Conservation (phyloP, 2,888 invertebrate genomes). For the Galerucella pusilla region DNA sequence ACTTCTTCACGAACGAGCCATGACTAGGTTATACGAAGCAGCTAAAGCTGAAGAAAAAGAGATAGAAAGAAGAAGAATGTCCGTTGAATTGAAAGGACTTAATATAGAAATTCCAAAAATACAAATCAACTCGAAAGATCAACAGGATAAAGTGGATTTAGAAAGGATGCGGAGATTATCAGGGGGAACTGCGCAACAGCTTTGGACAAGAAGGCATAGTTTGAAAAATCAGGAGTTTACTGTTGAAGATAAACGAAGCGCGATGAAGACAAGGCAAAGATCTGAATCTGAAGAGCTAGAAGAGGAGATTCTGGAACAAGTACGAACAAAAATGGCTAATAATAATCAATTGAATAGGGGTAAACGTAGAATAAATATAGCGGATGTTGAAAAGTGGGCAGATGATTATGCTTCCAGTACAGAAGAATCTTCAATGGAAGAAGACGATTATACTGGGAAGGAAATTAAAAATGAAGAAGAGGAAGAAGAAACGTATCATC, state of each 20-base stretch:
- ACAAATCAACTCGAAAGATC: slow-evolving; percentile 68
- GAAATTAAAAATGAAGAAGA: slow-evolving; percentile 47
- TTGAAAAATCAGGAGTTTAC: slow-evolving; percentile 55
- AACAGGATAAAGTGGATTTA: slow-evolving; percentile 64
- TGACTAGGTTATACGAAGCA: slow-evolving; percentile 84
- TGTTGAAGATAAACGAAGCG: slow-evolving; percentile 51
- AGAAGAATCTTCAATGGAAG: slow-evolving; percentile 56
- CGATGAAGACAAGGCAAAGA: slow-evolving; percentile 55
- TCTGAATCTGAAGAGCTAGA: slow-evolving; percentile 62
- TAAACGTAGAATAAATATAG: slow-evolving; percentile 55
- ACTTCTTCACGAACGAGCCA: slow-evolving; percentile 82
- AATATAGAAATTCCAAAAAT: slow-evolving; percentile 62
- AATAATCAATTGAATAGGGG: slow-evolving; percentile 49
- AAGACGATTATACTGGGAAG: slow-evolving; percentile 53
- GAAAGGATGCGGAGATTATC: slow-evolving; percentile 67
- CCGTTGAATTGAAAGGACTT: slow-evolving; percentile 35
- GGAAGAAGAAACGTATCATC: slow-evolving; percentile 79
- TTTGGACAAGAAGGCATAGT: slow-evolving; percentile 54
- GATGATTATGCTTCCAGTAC: slow-evolving; percentile 60
- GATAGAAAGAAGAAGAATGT: slow-evolving; percentile 52
- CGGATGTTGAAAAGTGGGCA: slow-evolving; percentile 66
- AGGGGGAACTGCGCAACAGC: slow-evolving; percentile 61
- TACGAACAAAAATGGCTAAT: slow-evolving; percentile 57
- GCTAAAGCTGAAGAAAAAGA: slow-evolving; percentile 80
- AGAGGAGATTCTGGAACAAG: slow-evolving; percentile 59